Evolutionary conservation across 2,113 vertebrate genomes (phyloP).

Genomic region (Chroicocephalus ridibundus): DNA sequence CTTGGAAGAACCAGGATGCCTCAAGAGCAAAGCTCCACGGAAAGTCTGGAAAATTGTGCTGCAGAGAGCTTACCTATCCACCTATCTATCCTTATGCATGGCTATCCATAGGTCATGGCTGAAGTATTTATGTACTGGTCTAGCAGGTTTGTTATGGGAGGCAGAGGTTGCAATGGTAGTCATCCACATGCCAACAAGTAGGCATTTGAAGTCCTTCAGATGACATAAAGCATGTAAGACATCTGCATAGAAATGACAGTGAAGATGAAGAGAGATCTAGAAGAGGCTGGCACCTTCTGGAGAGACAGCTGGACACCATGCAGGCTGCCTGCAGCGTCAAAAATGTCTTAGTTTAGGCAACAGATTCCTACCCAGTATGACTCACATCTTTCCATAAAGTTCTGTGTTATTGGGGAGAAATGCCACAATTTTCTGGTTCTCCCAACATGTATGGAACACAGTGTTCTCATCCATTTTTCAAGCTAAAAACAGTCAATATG

Average conservation of each 20-base stretch:
- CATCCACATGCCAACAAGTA: neutral
- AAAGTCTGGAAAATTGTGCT: neutral
- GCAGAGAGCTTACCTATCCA: neutral
- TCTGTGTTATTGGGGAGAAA: slow-evolving; percentile 24
- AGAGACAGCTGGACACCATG: slow-evolving; percentile 25
- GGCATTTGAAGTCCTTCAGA: neutral
- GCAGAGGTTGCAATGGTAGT: neutral
- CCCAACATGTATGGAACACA: slow-evolving; percentile 19
- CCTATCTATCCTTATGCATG: neutral
- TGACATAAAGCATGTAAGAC: neutral
- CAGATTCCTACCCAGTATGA: slow-evolving; percentile 29
- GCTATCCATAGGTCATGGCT: neutral
- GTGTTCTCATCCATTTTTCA: neutral
- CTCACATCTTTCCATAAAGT: slow-evolving; percentile 18
- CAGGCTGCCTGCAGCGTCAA: slow-evolving; percentile 16
- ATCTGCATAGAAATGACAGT: neutral
- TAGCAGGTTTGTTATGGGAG: neutral
- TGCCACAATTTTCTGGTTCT: neutral
- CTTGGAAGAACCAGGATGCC: neutral
- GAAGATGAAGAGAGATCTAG: neutral
- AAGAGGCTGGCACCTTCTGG: slow-evolving; percentile 25
- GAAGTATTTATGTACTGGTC: neutral
- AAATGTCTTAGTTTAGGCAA: slow-evolving; percentile 29
- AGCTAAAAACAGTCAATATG: neutral
- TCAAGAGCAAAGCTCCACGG: neutral